These are phyloP conservation scores for Sminthurinus aureus DNA, from an alignment of 2,888 invertebrate genomes.

Conservation along the genomic window DNA sequence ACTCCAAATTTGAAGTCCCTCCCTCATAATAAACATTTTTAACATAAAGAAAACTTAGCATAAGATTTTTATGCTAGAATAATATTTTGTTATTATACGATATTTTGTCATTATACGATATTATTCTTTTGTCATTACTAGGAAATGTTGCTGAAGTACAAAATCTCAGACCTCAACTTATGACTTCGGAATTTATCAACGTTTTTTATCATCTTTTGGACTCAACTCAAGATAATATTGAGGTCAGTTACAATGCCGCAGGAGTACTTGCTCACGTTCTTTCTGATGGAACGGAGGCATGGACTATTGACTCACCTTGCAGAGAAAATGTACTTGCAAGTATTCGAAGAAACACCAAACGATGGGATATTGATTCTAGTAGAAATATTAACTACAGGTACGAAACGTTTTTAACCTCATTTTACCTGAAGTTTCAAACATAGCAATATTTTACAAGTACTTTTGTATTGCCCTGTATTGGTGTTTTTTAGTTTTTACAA, in stretches of 20 bases:
- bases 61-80: too few species aligned
- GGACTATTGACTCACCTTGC: slow-evolving; percentile 78
- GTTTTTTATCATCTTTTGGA: slow-evolving; percentile 88
- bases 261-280: slow-evolving; percentile 95
- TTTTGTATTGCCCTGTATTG: background rate
- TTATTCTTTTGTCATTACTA: too few species aligned
- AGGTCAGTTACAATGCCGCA: slow-evolving; percentile 95
- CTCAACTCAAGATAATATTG: slow-evolving; percentile 90
- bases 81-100: too few species aligned
- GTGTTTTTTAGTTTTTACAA: too few species aligned
- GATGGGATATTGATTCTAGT: slow-evolving; percentile 86
- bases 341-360: slow-evolving; percentile 82
- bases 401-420: slow-evolving; percentile 32
- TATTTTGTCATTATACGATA: too few species aligned
- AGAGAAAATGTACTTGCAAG: slow-evolving; percentile 76
- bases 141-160: slow-evolving; percentile 97
- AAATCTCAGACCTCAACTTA: slow-evolving; percentile 78
- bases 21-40: too few species aligned
- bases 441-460: background rate
- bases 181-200: slow-evolving; percentile 82
- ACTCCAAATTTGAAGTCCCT: too few species aligned
- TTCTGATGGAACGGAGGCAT: slow-evolving; percentile 85
- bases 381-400: slow-evolving; percentile 92
- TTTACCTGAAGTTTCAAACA: background rate
- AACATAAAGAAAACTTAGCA: too few species aligned